Evolutionary conservation across 1,140 invertebrate genomes (phyloP).

Genomic region (Atta cephalotes): DNA sequence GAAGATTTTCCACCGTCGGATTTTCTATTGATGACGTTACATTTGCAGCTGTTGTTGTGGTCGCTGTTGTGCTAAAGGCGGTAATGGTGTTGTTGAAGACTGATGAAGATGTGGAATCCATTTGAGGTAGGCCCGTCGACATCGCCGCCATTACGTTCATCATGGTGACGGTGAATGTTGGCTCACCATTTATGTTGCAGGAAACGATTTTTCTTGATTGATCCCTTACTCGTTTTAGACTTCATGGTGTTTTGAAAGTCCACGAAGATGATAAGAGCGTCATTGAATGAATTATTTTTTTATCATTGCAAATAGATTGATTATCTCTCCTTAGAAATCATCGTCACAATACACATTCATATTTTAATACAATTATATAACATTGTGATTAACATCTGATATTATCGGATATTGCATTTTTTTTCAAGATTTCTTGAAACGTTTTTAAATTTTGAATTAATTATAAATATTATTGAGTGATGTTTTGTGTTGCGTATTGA

Average conservation of each 20-base stretch:
- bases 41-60: conserved; percentile 66
- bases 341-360: neutral
- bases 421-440: neutral
- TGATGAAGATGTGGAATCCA: conserved; percentile 75
- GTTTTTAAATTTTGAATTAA: neutral
- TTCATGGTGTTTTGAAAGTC: conserved; percentile 13
- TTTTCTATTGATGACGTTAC: conserved; percentile 80
- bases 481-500: conserved; percentile 8
- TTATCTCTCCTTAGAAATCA: neutral
- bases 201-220: neutral
- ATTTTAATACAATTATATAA: neutral
- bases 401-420: conserved; percentile 12
- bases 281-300: neutral
- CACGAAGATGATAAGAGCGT: neutral
- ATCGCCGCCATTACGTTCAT: conserved; percentile 83
- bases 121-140: conserved; percentile 80
- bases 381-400: neutral
- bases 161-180: conserved; percentile 72
- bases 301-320: neutral
- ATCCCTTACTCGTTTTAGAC: neutral
- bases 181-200: conserved; percentile 1
- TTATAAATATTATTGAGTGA: neutral
- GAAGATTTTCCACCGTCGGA: conserved; percentile 81
- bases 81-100: conserved; percentile 30
- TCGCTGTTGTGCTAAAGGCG: conserved; percentile 62